Conservation (phyloP, 2,888 invertebrate genomes). For the Periphyllus acericola region DNA sequence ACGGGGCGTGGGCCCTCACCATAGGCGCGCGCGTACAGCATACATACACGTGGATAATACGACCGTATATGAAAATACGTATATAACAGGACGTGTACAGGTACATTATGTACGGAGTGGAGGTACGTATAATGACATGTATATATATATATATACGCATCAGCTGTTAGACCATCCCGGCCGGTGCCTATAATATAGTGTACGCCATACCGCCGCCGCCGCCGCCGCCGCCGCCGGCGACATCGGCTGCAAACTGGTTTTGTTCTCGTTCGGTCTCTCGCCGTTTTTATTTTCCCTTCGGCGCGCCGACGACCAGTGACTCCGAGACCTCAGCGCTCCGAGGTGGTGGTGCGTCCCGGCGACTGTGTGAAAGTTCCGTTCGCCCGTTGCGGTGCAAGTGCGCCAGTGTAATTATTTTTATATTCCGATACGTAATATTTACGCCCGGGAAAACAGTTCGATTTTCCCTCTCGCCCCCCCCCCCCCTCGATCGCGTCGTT, state of each 20-base stretch:
- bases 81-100: not conserved
- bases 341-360: not conserved
- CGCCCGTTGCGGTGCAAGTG: not conserved
- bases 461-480: too few species aligned
- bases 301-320: not conserved
- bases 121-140: not conserved
- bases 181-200: not conserved
- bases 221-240: not conserved
- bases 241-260: constrained; percentile 48
- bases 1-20: constrained; percentile 47
- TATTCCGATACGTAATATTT: too few species aligned
- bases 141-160: not conserved
- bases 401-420: too few species aligned
- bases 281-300: constrained; percentile 55
- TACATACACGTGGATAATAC: too few species aligned
- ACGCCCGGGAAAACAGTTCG: too few species aligned
- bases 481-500: too few species aligned
- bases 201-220: not conserved
- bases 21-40: not conserved
- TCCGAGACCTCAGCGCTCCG: not conserved
- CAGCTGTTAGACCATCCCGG: constrained; percentile 45
- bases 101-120: not conserved
- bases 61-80: not conserved
- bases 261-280: constrained; percentile 33
- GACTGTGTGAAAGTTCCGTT: constrained; percentile 29